Conservation (phyloP, 2,888 invertebrate species). For the Eurytoma adleriae region DNA sequence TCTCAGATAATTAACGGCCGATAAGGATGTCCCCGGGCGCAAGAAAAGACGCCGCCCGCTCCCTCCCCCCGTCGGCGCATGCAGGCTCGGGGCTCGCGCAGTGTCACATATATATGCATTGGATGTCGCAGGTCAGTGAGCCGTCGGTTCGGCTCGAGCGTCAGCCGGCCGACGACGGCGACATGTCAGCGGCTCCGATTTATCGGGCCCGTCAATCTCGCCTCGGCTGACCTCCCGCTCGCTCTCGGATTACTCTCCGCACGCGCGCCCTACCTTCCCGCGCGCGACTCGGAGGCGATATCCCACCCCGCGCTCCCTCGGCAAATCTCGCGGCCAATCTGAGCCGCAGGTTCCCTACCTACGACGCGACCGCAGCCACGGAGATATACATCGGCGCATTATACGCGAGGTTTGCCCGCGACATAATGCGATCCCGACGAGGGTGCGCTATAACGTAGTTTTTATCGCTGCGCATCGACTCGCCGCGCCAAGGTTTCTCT, state of each 20-base stretch:
- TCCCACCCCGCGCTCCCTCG: neutral
- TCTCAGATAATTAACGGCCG: slow-evolving; percentile 50
- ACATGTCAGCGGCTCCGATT: slow-evolving; percentile 69
- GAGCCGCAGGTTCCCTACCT: slow-evolving; percentile 2
- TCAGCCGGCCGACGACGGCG: slow-evolving; percentile 10
- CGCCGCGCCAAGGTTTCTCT: too few species aligned
- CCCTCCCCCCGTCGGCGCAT: neutral
- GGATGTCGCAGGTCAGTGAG: slow-evolving; percentile 75
- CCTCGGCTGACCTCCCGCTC: slow-evolving; percentile 70
- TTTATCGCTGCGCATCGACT: neutral
- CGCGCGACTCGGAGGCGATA: too few species aligned
- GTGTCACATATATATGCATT: slow-evolving; percentile 67
- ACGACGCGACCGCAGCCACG: neutral
- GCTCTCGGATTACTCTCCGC: slow-evolving; percentile 71
- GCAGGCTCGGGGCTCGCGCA: neutral
- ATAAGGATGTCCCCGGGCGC: neutral
- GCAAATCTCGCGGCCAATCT: slow-evolving; percentile 56
- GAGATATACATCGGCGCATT: slow-evolving; percentile 21
- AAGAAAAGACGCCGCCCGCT: neutral
- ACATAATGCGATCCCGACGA: neutral
- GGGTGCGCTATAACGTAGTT: neutral
- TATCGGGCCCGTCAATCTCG: slow-evolving; percentile 75
- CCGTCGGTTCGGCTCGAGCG: slow-evolving; percentile 70
- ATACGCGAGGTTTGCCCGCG: slow-evolving; percentile 1
- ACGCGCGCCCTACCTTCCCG: too few species aligned